Evolutionary conservation across 2,113 vertebrate genomes (phyloP).

Genomic region (Archilochus colubris): DNA sequence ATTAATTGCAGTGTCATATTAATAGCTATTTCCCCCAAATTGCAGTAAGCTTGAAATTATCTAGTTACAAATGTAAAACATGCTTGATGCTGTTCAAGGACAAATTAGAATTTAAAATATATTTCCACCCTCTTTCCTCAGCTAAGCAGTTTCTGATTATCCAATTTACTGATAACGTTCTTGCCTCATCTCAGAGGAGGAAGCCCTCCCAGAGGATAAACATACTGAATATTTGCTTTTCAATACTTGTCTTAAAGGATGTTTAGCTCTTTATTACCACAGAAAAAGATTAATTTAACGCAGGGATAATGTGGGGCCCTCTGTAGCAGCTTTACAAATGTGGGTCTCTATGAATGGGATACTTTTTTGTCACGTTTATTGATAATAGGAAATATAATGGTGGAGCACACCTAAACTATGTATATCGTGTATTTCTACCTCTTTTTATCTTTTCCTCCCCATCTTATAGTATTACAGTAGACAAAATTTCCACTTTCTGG

Average conservation of each 20-base stretch:
- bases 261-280: not conserved
- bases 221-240: constrained; percentile 3
- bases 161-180: constrained; percentile 56
- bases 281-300: not conserved
- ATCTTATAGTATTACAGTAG: not conserved
- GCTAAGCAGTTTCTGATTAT: constrained; percentile 50
- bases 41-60: constrained; percentile 1
- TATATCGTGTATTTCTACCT: rapidly evolving
- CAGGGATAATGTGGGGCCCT: not conserved
- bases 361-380: not conserved
- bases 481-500: not conserved
- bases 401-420: rapidly evolving
- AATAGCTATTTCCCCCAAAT: not conserved
- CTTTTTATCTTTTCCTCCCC: not conserved
- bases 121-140: constrained; percentile 31
- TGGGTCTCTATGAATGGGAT: not conserved
- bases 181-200: constrained; percentile 37
- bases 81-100: constrained; percentile 20
- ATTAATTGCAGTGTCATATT: constrained; percentile 1
- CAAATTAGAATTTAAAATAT: constrained; percentile 57
- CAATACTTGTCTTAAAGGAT: constrained; percentile 8
- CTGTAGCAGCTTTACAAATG: not conserved
- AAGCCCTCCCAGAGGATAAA: constrained; percentile 39
- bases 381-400: not conserved
- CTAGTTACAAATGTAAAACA: constrained; percentile 31